Evolutionary conservation across 2,888 invertebrate species (phyloP).

Genomic region (Cephus pulcher): DNA sequence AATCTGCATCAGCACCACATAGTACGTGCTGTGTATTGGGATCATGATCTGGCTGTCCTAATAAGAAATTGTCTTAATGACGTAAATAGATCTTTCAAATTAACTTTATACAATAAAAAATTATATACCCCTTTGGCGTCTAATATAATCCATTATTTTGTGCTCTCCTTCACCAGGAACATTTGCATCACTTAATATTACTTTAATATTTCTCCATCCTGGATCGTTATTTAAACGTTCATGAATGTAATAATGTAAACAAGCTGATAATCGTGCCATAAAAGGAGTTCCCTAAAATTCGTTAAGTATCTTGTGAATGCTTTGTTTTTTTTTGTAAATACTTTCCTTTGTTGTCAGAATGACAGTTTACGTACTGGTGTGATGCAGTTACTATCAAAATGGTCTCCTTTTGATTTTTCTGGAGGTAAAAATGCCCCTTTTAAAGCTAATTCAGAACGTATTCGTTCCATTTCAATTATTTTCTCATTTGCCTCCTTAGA

Average conservation of each 20-base stretch:
- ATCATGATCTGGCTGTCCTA: constrained; percentile 93
- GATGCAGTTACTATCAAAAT: constrained; percentile 99
- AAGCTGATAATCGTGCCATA: constrained; percentile 89
- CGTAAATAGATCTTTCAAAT: neutral
- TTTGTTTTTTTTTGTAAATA: neutral
- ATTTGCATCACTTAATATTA: constrained; percentile 98
- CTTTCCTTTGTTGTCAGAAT: neutral
- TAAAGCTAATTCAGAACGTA: constrained; percentile 78
- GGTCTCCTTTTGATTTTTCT: constrained; percentile 89
- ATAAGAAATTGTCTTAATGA: constrained; percentile 26
- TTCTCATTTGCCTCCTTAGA: constrained; percentile 95
- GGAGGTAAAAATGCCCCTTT: constrained; percentile 85
- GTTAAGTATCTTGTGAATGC: neutral
- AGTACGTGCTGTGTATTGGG: constrained; percentile 98
- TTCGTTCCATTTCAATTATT: constrained; percentile 83
- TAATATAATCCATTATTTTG: constrained; percentile 99
- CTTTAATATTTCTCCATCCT: constrained; percentile 94
- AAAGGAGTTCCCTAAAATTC: constrained; percentile 88
- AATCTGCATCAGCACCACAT: constrained; percentile 98
- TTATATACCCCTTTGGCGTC: constrained; percentile 85
- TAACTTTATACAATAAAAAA: neutral
- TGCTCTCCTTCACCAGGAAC: constrained; percentile 99
- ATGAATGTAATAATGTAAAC: constrained; percentile 90
- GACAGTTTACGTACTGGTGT: constrained; percentile 76
- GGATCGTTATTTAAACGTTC: constrained; percentile 92